These are phyloP conservation scores for Osmerus mordax DNA, from an alignment of 2,113 vertebrate genomes.

Conservation along the genomic window DNA sequence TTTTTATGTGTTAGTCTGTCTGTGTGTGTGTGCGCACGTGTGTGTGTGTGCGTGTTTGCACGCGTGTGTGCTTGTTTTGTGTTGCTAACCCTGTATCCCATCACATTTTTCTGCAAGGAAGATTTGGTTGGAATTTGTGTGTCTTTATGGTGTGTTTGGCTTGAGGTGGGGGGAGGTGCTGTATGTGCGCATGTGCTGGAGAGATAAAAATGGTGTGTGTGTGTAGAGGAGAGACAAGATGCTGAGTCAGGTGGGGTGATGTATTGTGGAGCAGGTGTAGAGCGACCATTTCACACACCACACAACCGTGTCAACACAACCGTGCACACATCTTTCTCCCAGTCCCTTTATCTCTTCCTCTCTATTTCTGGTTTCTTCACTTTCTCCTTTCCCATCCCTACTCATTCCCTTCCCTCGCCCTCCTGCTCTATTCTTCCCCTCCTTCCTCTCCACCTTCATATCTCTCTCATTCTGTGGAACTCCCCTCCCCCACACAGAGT, in stretches of 20 bases:
- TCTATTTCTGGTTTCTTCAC: constrained; percentile 7
- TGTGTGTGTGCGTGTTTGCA: not conserved
- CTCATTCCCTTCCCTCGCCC: not conserved
- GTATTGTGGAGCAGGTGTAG: constrained; percentile 42
- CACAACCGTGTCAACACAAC: not conserved
- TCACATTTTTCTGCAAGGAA: constrained; percentile 38
- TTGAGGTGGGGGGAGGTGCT: not conserved
- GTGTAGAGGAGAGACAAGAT: constrained; percentile 21
- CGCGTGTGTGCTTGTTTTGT: constrained; percentile 33
- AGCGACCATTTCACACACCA: not conserved
- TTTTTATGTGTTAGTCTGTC: constrained; percentile 30
- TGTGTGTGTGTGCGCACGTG: constrained; percentile 15
- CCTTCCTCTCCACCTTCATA: constrained; percentile 17
- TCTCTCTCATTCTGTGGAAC: constrained; percentile 37
- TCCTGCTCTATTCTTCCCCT: constrained; percentile 12
- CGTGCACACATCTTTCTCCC: constrained; percentile 2
- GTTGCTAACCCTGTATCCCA: constrained; percentile 42
- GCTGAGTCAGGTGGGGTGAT: constrained; percentile 63
- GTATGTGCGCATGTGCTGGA: constrained; percentile 15
- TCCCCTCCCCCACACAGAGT: constrained; percentile 61
- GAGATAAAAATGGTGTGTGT: not conserved
- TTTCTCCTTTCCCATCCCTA: constrained; percentile 7
- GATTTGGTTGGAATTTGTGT: constrained; percentile 47
- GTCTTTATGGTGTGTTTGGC: not conserved
- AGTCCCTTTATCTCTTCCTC: constrained; percentile 9